Conservation (phyloP, 2,113 vertebrate genomes). For the Dicrurus megarhynchus region DNA sequence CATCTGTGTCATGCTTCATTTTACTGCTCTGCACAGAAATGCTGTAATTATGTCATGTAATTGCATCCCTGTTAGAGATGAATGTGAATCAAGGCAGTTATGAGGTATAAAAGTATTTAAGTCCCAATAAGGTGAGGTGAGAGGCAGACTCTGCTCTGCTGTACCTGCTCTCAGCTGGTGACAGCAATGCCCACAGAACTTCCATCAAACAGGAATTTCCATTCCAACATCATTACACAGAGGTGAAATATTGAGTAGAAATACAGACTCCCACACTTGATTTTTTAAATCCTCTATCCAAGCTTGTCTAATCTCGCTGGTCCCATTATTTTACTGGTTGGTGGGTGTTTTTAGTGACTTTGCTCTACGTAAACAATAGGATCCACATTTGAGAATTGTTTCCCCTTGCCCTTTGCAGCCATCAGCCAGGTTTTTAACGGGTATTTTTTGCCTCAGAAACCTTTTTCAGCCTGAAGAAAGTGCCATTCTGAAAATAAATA, state of each 20-base stretch:
- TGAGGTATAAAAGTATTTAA: neutral
- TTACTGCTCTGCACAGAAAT: neutral
- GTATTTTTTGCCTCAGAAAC: neutral
- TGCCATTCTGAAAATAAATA: neutral
- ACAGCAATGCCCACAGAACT: neutral
- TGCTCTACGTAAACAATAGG: accelerated
- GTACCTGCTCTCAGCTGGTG: neutral
- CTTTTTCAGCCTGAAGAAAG: neutral
- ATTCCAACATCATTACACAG: neutral
- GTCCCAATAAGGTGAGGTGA: neutral
- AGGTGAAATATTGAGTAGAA: neutral
- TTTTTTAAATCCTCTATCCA: neutral
- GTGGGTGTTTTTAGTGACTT: neutral
- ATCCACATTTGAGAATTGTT: neutral
- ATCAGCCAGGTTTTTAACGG: neutral
- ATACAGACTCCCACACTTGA: neutral
- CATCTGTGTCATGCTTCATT: neutral
- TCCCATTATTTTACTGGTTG: neutral
- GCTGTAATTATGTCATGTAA: neutral
- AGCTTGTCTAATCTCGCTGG: neutral
- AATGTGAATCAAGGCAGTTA: neutral
- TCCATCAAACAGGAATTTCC: neutral
- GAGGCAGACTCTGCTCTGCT: neutral
- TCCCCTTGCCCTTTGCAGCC: neutral
- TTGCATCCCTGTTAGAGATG: neutral